Conservation (phyloP, 2,888 invertebrate species). For the Leucoptera coffeella region DNA sequence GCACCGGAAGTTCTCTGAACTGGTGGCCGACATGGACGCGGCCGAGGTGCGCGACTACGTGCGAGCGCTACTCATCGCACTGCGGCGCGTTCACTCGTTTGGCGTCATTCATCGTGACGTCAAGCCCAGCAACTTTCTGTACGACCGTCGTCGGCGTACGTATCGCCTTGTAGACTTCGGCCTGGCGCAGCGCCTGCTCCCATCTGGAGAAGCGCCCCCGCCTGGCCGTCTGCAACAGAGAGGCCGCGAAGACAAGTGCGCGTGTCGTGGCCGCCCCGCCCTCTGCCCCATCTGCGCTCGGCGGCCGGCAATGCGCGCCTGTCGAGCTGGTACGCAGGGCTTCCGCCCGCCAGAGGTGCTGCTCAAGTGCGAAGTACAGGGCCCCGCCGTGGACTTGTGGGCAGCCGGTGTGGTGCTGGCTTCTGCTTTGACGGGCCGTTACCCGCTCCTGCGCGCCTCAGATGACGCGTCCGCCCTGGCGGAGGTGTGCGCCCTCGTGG, state of each 20-base stretch:
- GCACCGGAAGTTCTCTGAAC: constrained; percentile 74
- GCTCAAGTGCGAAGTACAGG: constrained; percentile 72
- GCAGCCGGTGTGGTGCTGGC: constrained; percentile 58
- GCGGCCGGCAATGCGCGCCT: constrained; percentile 62
- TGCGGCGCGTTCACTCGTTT: constrained; percentile 75
- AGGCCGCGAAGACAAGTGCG: constrained; percentile 38
- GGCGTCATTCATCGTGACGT: constrained; percentile 85
- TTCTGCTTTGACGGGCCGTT: constrained; percentile 77
- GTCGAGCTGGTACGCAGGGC: constrained; percentile 84
- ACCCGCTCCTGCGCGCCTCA: constrained; percentile 78
- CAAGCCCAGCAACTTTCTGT: constrained; percentile 88
- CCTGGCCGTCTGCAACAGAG: too few species aligned
- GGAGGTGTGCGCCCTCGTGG: constrained; percentile 76
- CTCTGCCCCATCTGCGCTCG: constrained; percentile 63
- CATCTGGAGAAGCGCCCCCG: too few species aligned
- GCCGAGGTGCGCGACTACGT: constrained; percentile 72
- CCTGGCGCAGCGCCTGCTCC: constrained; percentile 62
- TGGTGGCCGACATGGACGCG: constrained; percentile 62
- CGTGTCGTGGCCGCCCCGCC: constrained; percentile 60
- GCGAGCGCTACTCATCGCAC: constrained; percentile 70
- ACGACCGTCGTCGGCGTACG: constrained; percentile 57
- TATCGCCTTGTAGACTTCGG: constrained; percentile 86
- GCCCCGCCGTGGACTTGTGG: constrained; percentile 86
- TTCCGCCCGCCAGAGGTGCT: constrained; percentile 84
- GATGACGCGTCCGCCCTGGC: constrained; percentile 68